Evolutionary conservation across 2,797 vertebrate species (phyloP).

Genomic region (Malurus splendens): DNA sequence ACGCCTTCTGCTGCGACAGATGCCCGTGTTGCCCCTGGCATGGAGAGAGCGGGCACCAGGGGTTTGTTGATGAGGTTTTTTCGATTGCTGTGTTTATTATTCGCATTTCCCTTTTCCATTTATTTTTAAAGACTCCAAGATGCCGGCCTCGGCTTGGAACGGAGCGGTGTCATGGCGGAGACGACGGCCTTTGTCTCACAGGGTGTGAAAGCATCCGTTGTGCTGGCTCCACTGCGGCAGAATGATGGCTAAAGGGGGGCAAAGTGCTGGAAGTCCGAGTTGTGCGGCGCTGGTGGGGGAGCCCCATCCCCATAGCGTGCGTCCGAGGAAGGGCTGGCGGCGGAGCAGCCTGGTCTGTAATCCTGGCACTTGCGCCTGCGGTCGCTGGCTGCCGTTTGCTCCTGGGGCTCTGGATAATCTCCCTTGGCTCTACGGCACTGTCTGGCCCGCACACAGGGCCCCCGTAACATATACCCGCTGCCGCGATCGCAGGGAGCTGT

Average conservation of each 20-base stretch:
- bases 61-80: slow-evolving; percentile 56
- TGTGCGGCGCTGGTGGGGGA: slow-evolving; percentile 53
- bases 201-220: slow-evolving; percentile 77
- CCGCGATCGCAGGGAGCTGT: slow-evolving; percentile 83
- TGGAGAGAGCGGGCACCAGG: slow-evolving; percentile 55
- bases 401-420: slow-evolving; percentile 76
- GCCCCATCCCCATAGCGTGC: slow-evolving; percentile 50
- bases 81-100: slow-evolving; percentile 63
- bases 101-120: slow-evolving; percentile 57
- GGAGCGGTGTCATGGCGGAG: slow-evolving; percentile 73
- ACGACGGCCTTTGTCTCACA: slow-evolving; percentile 77
- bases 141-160: slow-evolving; percentile 70
- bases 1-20: slow-evolving; percentile 77
- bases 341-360: slow-evolving; percentile 62
- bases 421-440: slow-evolving; percentile 69
- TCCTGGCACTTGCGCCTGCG: slow-evolving; percentile 71
- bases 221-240: slow-evolving; percentile 73
- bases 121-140: slow-evolving; percentile 63
- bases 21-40: slow-evolving; percentile 84
- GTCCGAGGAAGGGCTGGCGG: slow-evolving; percentile 60
- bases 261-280: slow-evolving; percentile 66
- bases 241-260: slow-evolving; percentile 64
- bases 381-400: slow-evolving; percentile 72
- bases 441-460: slow-evolving; percentile 78
- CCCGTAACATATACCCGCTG: slow-evolving; percentile 84